These are phyloP conservation scores for Zaprionus inermis DNA, from an alignment of 1,140 invertebrate genomes.

Conservation along the genomic window DNA sequence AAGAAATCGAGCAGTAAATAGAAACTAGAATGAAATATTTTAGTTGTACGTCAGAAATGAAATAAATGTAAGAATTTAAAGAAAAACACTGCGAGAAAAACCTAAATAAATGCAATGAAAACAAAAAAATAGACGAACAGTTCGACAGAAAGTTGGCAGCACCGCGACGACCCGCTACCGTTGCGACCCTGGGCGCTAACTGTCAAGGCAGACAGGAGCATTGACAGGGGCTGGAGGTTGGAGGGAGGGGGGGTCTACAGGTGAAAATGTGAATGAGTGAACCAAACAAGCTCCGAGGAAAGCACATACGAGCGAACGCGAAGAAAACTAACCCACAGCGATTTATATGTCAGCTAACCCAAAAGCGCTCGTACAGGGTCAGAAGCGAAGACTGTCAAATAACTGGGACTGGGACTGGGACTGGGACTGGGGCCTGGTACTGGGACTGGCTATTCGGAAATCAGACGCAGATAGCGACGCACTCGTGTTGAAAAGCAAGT, in stretches of 20 bases:
- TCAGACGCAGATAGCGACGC: slow-evolving; percentile 34
- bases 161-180: background rate
- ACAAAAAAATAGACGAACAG: slow-evolving; percentile 33
- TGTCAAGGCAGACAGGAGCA: slow-evolving; percentile 9
- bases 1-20: slow-evolving; percentile 17
- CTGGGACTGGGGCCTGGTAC: background rate
- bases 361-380: slow-evolving; percentile 14
- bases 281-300: slow-evolving; percentile 20
- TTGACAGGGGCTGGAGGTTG: too few relatives aligned
- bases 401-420: slow-evolving; percentile 2
- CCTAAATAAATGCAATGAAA: slow-evolving; percentile 51
- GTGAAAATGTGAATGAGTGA: background rate
- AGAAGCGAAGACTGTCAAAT: slow-evolving; percentile 48
- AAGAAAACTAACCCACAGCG: slow-evolving; percentile 57
- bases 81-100: slow-evolving; percentile 39
- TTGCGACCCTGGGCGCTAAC: slow-evolving; percentile 48
- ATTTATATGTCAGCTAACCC: slow-evolving; percentile 67
- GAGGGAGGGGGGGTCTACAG: background rate
- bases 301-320: slow-evolving; percentile 45
- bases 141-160: slow-evolving; percentile 42
- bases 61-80: slow-evolving; percentile 71
- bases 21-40: slow-evolving; percentile 70
- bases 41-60: slow-evolving; percentile 71
- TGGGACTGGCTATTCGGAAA: slow-evolving; percentile 26
- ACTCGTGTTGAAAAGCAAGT: slow-evolving; percentile 20